A percentile compares a stretch with the other conserved stretches of the same genome.
Evolutionary conservation across 2,113 vertebrate genomes (phyloP).

Genomic region (Mugil cephalus): DNA sequence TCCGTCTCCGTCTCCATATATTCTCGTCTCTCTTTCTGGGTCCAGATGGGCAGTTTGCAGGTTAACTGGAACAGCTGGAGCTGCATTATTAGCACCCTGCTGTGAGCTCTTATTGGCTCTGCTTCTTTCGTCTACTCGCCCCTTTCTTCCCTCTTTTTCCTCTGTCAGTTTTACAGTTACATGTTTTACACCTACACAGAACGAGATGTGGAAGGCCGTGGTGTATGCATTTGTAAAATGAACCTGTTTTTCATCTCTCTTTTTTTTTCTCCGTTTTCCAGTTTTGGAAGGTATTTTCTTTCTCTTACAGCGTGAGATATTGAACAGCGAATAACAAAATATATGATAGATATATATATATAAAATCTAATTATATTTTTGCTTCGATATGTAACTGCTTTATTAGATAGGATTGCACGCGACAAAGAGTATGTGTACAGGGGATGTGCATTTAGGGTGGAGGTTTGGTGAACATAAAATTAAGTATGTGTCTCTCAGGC

Average conservation of each 20-base stretch:
- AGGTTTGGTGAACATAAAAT: constrained; percentile 66
- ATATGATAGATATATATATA: too few relatives aligned
- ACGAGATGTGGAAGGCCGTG: neutral
- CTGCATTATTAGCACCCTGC: constrained; percentile 99
- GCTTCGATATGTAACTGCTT: neutral
- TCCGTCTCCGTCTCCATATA: constrained; percentile 69
- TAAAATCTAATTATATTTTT: neutral
- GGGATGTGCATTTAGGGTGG: constrained; percentile 36
- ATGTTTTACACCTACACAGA: constrained; percentile 11
- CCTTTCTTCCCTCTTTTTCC: constrained; percentile 38
- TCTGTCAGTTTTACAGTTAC: constrained; percentile 56
- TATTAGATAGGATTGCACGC: constrained; percentile 46
- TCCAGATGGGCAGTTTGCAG: constrained; percentile 99
- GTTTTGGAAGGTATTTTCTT: too few relatives aligned
- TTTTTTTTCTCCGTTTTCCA: too few relatives aligned
- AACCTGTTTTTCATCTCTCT: too few relatives aligned
- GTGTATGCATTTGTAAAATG: neutral
- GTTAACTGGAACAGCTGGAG: constrained; percentile 99
- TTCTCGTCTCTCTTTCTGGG: constrained; percentile 88
- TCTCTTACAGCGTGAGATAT: too few relatives aligned
- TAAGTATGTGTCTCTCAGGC: constrained; percentile 66
- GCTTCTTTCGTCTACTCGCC: constrained; percentile 77
- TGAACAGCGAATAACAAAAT: too few relatives aligned
- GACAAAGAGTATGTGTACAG: constrained; percentile 23
- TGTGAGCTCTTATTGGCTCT: constrained; percentile 98